These are phyloP conservation scores for Morphnarchus princeps DNA, from an alignment of 2,113 vertebrate species.

Conservation along the genomic window DNA sequence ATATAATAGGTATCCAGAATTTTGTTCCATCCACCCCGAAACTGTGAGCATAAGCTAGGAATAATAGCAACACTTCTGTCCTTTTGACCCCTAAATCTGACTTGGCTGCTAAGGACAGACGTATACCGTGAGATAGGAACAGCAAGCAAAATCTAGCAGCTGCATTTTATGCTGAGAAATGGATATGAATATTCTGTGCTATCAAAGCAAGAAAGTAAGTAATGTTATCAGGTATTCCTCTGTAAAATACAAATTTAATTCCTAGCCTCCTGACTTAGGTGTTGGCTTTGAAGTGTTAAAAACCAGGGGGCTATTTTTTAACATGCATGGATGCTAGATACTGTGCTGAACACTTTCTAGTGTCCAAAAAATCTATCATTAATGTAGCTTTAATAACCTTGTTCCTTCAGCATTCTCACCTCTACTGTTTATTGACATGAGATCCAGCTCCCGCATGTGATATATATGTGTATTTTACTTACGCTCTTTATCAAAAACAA, in stretches of 20 bases:
- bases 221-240: not conserved
- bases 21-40: not conserved
- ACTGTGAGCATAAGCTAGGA: not conserved
- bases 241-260: not conserved
- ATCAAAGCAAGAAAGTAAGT: not conserved
- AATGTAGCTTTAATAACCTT: not conserved
- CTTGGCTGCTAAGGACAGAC: not conserved
- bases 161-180: not conserved
- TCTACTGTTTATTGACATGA: conserved; percentile 3
- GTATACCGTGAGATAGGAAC: not conserved
- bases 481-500: conserved; percentile 27
- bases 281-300: conserved; percentile 5
- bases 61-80: not conserved
- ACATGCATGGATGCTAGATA: not conserved
- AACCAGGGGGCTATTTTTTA: not conserved
- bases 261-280: not conserved
- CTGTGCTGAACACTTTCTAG: not conserved
- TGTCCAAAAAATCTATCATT: not conserved
- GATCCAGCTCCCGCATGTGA: not conserved
- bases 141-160: not conserved
- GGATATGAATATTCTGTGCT: not conserved
- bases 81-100: not conserved
- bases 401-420: not conserved
- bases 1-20: not conserved
- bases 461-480: conserved; percentile 19